Base-by-base conservation (phyloP, 2,113 vertebrate species). In the Equus quagga region DNA sequence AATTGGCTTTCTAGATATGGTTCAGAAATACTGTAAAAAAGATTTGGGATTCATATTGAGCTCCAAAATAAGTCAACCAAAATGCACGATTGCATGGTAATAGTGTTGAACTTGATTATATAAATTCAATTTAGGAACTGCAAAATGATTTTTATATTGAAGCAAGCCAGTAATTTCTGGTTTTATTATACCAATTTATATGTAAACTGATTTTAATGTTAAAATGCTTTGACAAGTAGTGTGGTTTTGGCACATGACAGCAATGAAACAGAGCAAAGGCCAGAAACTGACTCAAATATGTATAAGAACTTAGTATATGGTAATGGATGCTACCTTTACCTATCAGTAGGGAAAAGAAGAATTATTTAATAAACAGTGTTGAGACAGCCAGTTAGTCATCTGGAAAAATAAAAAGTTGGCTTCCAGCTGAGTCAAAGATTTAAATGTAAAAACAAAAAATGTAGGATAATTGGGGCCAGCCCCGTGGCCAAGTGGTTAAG, bases 171-270 rank as follows among this genome's bases (percentile, higher is more conserved):
- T 82, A 75, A 79, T 90, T 97, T 96, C 73, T 93, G 64, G 62
- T 89, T 94, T 94, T 78, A 36, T 72, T 87, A 36, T 92, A 54
- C 19, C 17, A 24, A 73, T 69, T 81, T 94, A 67, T 94, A 51
- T 73, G 28, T 91, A 94, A 96, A 75, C 28, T 86, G 44, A 58
- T 90, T 92, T 96, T 78, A 82, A 81, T 70, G 94, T 98, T 73
- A 56, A 93, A 94, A 72, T 88, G 11, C 89, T 97, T 94, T 94
- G 62, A 86, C 91, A 72, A 94, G 58, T 97, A 78, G 13, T 13
- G 23, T 91, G 36, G 33, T 69, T 95, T 79, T 90, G 83, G 33
- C 41, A 89, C 26, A 58, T 87, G 85, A 62, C 58, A 95, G n/a
- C 65, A 91, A 11, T 81, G 44, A 87, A 96, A 93, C 23, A 84